Conservation (phyloP, 1,140 invertebrate species). For the Camponotus vicinus region DNA sequence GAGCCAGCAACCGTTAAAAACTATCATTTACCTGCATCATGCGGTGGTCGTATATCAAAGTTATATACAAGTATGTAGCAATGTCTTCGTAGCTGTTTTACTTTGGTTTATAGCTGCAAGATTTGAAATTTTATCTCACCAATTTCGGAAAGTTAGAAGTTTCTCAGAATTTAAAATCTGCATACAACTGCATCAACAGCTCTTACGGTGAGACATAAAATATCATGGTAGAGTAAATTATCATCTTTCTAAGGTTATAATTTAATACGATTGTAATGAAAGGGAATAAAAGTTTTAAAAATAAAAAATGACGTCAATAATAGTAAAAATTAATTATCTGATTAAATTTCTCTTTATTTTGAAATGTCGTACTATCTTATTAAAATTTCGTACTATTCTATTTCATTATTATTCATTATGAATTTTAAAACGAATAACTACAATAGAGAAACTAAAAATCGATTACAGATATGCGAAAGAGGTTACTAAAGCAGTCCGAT, state of each 20-base stretch:
- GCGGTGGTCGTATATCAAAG: constrained; percentile 69
- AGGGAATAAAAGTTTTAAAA: not conserved
- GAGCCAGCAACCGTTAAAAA: constrained; percentile 62
- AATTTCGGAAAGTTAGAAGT: constrained; percentile 35
- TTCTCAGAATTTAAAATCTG: constrained; percentile 13
- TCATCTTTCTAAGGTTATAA: too few relatives aligned
- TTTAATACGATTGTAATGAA: too few relatives aligned
- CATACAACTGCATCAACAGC: constrained; percentile 17
- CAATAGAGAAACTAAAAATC: not conserved
- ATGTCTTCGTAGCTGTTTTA: constrained; percentile 68
- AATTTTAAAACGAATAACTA: not conserved
- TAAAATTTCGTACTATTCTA: not conserved
- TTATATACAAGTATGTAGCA: constrained; percentile 67
- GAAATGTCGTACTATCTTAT: not conserved
- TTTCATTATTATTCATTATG: not conserved
- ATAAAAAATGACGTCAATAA: not conserved
- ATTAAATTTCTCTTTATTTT: not conserved
- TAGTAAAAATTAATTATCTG: not conserved
- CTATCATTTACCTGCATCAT: constrained; percentile 71
- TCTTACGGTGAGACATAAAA: constrained; percentile 24
- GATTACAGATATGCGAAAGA: constrained; percentile 41
- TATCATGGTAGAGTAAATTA: not conserved
- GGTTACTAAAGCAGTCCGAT: constrained; percentile 4
- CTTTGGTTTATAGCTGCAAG: constrained; percentile 72
- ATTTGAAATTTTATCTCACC: constrained; percentile 63